phyloP scores from a whole-genome alignment of 2,797 vertebrate species.

The Mus caroli region DNA sequence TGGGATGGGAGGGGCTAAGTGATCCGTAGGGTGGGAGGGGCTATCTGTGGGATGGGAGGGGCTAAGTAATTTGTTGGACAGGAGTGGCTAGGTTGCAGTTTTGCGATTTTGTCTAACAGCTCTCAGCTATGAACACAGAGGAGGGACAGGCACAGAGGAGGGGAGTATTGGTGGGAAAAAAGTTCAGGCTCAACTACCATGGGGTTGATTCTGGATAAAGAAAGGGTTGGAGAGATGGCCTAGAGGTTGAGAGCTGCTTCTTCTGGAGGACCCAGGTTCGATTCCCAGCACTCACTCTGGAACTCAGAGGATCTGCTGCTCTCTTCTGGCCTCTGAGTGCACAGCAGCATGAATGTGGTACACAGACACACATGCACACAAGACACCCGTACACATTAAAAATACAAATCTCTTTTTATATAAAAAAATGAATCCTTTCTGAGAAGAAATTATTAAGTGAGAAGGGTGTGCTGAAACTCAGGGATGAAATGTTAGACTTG shows the following conservation, averaged over 20 bases:
- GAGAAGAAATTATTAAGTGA: conserved; percentile 33
- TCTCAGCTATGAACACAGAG: neutral
- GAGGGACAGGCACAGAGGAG: neutral
- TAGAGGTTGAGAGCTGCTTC: neutral
- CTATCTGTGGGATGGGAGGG: neutral
- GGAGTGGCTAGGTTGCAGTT: neutral
- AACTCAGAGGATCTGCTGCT: neutral
- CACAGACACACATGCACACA: neutral
- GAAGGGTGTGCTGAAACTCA: neutral
- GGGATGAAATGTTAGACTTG: neutral
- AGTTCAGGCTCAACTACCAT: neutral
- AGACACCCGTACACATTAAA: neutral
- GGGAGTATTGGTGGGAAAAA: neutral
- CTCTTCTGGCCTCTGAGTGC: neutral
- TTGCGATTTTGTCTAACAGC: neutral
- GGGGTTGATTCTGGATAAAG: neutral
- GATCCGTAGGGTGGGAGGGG: neutral
- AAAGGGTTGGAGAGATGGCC: neutral
- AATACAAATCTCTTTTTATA: neutral
- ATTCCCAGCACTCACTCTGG: neutral
- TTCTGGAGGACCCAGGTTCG: neutral
- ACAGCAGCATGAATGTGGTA: neutral
- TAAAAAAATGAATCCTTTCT: neutral
- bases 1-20: too few species aligned
- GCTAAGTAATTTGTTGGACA: neutral